phyloP scores from a whole-genome alignment of 35 echinoderm and acorn worm genomes.

The Diadema setosum region DNA sequence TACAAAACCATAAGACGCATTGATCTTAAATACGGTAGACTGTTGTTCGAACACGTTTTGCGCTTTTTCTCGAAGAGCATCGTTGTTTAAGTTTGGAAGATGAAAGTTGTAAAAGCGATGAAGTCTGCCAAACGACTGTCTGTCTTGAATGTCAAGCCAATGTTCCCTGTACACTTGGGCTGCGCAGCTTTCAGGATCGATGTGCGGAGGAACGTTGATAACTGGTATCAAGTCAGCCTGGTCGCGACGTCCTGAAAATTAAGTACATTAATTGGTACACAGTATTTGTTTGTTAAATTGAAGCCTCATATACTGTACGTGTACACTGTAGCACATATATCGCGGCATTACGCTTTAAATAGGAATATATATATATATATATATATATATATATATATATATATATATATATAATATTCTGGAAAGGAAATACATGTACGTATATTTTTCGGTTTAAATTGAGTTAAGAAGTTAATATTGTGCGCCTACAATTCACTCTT shows the following conservation, averaged over 20 bases:
- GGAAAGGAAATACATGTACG: not conserved
- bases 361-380: not conserved
- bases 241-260: not conserved
- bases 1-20: not conserved
- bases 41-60: not conserved
- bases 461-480: not conserved
- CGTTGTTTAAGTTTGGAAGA: not conserved
- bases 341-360: not conserved
- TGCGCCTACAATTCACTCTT: not conserved
- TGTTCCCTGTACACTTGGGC: not conserved
- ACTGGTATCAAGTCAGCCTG: not conserved
- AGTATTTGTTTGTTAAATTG: not conserved
- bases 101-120: not conserved
- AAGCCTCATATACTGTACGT: not conserved
- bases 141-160: not conserved
- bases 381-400: not conserved
- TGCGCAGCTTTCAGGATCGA: not conserved
- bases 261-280: not conserved
- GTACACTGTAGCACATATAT: not conserved
- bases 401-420: not conserved
- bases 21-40: not conserved
- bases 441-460: not conserved
- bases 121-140: not conserved
- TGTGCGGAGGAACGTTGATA: not conserved
- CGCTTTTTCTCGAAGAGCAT: not conserved